Conservation (phyloP, 2,797 vertebrate species). For the Rhinophrynus dorsalis region DNA sequence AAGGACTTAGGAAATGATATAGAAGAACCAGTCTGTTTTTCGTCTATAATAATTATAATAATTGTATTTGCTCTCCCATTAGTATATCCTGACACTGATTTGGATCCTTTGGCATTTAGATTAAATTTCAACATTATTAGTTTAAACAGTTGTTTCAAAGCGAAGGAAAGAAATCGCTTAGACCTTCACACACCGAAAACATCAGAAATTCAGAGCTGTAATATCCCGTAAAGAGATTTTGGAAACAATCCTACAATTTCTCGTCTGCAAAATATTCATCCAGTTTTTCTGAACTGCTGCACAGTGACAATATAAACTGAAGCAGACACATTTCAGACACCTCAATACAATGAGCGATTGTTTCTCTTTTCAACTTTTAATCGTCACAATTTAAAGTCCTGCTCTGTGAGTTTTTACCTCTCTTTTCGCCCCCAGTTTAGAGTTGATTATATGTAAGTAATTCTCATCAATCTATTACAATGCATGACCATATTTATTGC, state of each 20-base stretch:
- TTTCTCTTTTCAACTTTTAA: slow-evolving; percentile 16
- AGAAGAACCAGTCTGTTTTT: slow-evolving; percentile 17
- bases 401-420: not conserved
- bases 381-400: slow-evolving; percentile 40
- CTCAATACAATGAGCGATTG: not conserved
- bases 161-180: not conserved
- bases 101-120: slow-evolving; percentile 34
- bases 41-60: slow-evolving; percentile 5
- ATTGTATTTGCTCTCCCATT: slow-evolving; percentile 37
- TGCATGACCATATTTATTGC: slow-evolving; percentile 68
- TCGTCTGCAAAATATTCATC: slow-evolving; percentile 1
- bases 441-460: slow-evolving; percentile 61
- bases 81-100: slow-evolving; percentile 46
- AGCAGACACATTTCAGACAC: not conserved
- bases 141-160: slow-evolving; percentile 28
- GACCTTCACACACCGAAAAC: not conserved
- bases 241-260: not conserved
- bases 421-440: slow-evolving; percentile 20
- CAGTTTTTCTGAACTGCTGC: not conserved
- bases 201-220: not conserved
- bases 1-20: slow-evolving; percentile 46
- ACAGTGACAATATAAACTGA: not conserved
- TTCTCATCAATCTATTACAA: slow-evolving; percentile 67
- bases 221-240: not conserved
- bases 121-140: slow-evolving; percentile 36